Conservation (phyloP, 1,140 invertebrate species). For the Drosophila simulans region DNA sequence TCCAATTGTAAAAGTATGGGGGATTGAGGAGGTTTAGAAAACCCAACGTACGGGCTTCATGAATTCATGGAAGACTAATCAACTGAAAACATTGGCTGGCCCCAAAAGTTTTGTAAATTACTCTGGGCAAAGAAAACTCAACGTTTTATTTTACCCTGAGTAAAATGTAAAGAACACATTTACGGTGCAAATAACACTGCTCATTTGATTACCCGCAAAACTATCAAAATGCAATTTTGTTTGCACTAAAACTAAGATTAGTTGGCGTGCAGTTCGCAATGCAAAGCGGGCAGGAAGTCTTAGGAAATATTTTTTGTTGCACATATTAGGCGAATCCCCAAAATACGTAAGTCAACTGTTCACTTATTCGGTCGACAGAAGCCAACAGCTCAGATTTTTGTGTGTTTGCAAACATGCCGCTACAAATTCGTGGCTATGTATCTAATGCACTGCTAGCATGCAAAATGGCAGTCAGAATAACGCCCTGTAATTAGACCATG, state of each 20-base stretch:
- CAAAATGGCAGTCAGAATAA: constrained; percentile 75
- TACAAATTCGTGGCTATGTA: constrained; percentile 60
- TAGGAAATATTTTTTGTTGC: constrained; percentile 12
- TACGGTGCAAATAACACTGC: constrained; percentile 1
- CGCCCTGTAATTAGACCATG: constrained; percentile 74
- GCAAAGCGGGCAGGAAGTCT: constrained; percentile 19
- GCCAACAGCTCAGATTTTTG: constrained; percentile 2
- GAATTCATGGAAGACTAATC: not conserved
- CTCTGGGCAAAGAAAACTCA: not conserved
- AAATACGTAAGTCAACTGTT: constrained; percentile 49
- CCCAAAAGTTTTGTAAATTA: not conserved
- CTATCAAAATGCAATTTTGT: constrained; percentile 44
- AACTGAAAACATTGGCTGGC: not conserved
- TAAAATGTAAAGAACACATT: not conserved
- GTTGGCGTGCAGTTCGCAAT: constrained; percentile 28
- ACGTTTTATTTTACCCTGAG: too few relatives aligned
- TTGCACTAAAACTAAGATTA: constrained; percentile 43
- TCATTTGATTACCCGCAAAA: constrained; percentile 31
- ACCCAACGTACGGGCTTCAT: not conserved
- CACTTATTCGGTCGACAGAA: constrained; percentile 35
- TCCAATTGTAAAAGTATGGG: too few relatives aligned
- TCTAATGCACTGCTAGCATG: constrained; percentile 71
- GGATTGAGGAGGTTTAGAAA: not conserved
- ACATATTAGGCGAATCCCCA: constrained; percentile 22
- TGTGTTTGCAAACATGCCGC: constrained; percentile 56